Evolutionary conservation across 30 jellyfish, hydroid and myxozoan genomes (phyloP).

Genomic region (Phacellophora camtschatica): DNA sequence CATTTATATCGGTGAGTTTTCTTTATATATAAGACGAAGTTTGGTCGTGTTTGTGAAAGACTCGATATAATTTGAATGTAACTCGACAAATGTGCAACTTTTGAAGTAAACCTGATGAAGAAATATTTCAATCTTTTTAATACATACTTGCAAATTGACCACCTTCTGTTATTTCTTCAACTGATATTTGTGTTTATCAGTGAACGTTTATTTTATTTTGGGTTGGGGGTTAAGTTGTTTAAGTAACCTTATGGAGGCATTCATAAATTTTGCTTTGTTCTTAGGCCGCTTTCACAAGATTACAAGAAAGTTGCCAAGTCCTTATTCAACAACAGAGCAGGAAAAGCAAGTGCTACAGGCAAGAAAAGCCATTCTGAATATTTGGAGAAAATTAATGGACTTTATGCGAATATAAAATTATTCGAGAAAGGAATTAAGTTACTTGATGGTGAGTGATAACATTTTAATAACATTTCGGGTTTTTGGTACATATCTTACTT

Average conservation of each 20-base stretch:
- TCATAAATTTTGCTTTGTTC: not conserved
- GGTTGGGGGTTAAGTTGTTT: too few species aligned
- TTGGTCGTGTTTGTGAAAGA: not conserved
- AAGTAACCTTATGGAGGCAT: too few species aligned
- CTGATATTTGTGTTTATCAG: too few species aligned
- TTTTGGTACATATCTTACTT: too few species aligned
- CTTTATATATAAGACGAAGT: not conserved
- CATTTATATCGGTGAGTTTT: slow-evolving; percentile 30
- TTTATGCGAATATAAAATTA: slow-evolving; percentile 50
- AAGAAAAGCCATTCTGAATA: slow-evolving; percentile 73
- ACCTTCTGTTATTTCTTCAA: too few species aligned
- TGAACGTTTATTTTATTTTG: too few species aligned
- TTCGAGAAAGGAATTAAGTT: slow-evolving; percentile 71
- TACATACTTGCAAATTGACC: too few species aligned
- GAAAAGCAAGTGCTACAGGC: slow-evolving; percentile 23
- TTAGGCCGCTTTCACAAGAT: slow-evolving; percentile 70
- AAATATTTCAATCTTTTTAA: too few species aligned
- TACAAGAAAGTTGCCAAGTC: slow-evolving; percentile 86
- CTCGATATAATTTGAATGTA: not conserved
- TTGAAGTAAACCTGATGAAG: too few species aligned
- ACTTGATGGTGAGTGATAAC: slow-evolving; percentile 77
- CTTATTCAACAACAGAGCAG: slow-evolving; percentile 51
- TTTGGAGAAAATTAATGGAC: slow-evolving; percentile 81
- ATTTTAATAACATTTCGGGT: too few species aligned
- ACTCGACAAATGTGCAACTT: too few species aligned